Percentiles rank a stretch among this genome's conserved stretches.
Conservation (phyloP, 2,113 vertebrate species). For the Poecilia latipinna region DNA sequence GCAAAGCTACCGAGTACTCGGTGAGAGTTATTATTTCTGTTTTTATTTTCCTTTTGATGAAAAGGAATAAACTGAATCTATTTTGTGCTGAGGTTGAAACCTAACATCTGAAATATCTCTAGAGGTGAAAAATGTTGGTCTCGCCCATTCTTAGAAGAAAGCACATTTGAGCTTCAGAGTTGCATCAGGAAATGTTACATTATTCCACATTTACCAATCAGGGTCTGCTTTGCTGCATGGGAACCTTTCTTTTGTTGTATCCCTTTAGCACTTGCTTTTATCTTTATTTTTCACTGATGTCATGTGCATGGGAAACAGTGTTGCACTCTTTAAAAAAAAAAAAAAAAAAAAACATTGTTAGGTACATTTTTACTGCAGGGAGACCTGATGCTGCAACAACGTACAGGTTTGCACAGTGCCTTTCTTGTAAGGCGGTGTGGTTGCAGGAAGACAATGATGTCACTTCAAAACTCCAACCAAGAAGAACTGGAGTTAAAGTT, state of each 20-base stretch:
- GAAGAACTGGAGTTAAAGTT: constrained; percentile 15
- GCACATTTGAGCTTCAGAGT: constrained; percentile 23
- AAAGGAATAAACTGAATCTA: not conserved
- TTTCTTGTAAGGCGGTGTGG: constrained; percentile 28
- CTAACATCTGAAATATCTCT: constrained; percentile 1
- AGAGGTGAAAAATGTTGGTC: not conserved
- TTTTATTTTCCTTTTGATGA: not conserved
- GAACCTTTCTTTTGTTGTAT: constrained; percentile 54
- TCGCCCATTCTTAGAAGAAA: constrained; percentile 1
- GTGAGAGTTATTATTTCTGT: not conserved
- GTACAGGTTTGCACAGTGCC: constrained; percentile 13
- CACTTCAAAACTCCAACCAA: constrained; percentile 11
- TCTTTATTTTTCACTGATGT: constrained; percentile 67
- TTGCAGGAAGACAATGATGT: constrained; percentile 11
- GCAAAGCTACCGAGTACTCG: not conserved
- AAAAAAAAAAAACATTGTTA: constrained; percentile 1
- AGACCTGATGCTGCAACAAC: constrained; percentile 27
- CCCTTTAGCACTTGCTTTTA: constrained; percentile 63
- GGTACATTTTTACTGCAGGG: constrained; percentile 39
- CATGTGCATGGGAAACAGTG: constrained; percentile 60
- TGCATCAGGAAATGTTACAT: constrained; percentile 38
- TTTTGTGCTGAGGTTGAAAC: not conserved
- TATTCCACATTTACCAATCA: constrained; percentile 43
- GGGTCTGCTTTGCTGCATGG: constrained; percentile 64
- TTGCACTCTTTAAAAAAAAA: constrained; percentile 51